phyloP scores from a whole-genome alignment of 2,797 vertebrate species.

The Etheostoma nigrum region DNA sequence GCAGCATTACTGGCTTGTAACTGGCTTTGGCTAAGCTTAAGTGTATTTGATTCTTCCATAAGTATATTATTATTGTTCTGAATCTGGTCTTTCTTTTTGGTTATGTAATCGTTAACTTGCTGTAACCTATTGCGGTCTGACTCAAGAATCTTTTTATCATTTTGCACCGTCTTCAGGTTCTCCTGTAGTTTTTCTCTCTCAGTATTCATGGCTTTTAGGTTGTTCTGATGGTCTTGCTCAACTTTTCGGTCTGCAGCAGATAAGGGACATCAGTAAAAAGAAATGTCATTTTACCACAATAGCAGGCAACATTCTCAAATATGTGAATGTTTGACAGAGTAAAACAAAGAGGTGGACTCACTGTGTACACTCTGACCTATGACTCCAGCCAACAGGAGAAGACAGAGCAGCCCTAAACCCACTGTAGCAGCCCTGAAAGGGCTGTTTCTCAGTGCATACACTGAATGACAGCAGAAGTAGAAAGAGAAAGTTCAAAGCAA shows the following conservation, averaged over 20 bases:
- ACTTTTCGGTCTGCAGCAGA: constrained; percentile 53
- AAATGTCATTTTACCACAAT: not conserved
- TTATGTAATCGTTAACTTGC: rapidly evolving
- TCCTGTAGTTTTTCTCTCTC: constrained; percentile 52
- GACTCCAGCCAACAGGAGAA: constrained; percentile 59
- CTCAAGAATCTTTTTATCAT: constrained; percentile 19
- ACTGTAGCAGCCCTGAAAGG: constrained; percentile 57
- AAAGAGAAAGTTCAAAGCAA: constrained; percentile 20
- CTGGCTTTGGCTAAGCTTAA: constrained; percentile 23
- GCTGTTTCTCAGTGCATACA: constrained; percentile 55
- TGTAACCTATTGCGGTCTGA: rapidly evolving
- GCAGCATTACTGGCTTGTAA: constrained; percentile 30
- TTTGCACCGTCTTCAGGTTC: constrained; percentile 2
- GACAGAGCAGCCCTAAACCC: constrained; percentile 66
- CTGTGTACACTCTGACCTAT: constrained; percentile 67
- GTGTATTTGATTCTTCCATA: not conserved
- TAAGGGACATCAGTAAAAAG: not conserved
- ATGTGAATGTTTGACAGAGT: not conserved
- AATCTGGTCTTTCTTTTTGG: rapidly evolving
- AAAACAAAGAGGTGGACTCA: constrained; percentile 57
- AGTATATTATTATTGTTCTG: constrained; percentile 25
- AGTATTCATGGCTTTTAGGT: not conserved
- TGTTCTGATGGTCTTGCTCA: constrained; percentile 29
- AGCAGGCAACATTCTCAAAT: not conserved
- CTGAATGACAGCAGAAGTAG: constrained; percentile 42